A percentile compares a stretch with the other conserved stretches of the same genome.
Evolutionary conservation across 2,113 vertebrate species (phyloP).

Genomic region (Stigmatopora nigra): DNA sequence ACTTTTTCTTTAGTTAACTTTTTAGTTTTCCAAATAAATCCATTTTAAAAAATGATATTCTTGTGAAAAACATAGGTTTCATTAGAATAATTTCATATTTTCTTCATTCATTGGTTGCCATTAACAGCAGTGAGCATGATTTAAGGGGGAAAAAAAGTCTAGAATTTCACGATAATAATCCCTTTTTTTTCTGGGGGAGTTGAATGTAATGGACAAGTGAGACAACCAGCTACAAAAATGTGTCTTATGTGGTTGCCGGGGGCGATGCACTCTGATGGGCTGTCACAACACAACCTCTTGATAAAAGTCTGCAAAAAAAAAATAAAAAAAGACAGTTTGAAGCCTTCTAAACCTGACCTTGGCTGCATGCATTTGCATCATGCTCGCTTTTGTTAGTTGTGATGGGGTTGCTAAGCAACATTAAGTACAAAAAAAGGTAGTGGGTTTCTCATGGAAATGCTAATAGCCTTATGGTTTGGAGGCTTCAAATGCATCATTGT

Average conservation of each 20-base stretch:
- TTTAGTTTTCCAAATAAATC: no score
- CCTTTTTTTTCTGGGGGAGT: no score
- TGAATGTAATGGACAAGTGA: constrained; percentile 29
- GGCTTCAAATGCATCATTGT: no score
- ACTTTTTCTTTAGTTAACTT: no score
- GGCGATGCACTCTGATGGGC: constrained; percentile 52
- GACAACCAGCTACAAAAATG: constrained; percentile 13
- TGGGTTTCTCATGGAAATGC: constrained; percentile 51
- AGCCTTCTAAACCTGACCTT: constrained; percentile 2
- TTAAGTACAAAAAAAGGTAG: constrained; percentile 47
- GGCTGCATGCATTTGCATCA: constrained; percentile 13
- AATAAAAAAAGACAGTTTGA: constrained; percentile 4
- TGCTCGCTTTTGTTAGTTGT: constrained; percentile 42
- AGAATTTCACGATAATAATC: no score
- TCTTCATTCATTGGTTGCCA: no score
- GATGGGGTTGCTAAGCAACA: constrained; percentile 66
- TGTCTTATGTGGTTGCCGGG: constrained; percentile 35
- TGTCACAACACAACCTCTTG: constrained; percentile 40
- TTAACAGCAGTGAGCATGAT: no score
- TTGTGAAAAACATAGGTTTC: no score
- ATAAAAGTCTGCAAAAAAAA: constrained; percentile 33
- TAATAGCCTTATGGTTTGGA: constrained; percentile 52
- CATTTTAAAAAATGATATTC: no score
- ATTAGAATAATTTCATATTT: not conserved
- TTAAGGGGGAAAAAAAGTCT: no score